phyloP scores from a whole-genome alignment of 1,140 invertebrate species.

The Reticulitermes speratus region DNA sequence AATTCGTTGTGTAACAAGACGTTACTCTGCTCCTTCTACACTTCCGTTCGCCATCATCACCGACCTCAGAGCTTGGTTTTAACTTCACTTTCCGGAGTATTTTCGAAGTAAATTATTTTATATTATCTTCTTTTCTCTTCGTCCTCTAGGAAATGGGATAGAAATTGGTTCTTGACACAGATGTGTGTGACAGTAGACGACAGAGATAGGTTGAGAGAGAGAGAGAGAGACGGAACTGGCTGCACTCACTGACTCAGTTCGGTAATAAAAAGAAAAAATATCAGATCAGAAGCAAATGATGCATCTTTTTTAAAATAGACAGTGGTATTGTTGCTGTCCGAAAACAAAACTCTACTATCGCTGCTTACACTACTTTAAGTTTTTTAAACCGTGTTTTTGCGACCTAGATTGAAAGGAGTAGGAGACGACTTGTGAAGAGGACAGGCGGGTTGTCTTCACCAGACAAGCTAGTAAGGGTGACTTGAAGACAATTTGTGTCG shows the following conservation, averaged over 20 bases:
- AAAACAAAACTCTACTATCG: too few relatives aligned
- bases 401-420: too few relatives aligned
- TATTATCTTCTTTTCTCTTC: not conserved
- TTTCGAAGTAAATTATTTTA: not conserved
- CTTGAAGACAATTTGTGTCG: too few relatives aligned
- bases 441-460: too few relatives aligned
- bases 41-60: not conserved
- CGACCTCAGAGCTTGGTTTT: not conserved
- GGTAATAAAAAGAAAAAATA: too few relatives aligned
- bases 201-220: not conserved
- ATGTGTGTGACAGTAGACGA: not conserved
- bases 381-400: too few relatives aligned
- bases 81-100: not conserved
- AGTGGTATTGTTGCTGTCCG: too few relatives aligned
- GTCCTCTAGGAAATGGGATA: not conserved
- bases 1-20: not conserved
- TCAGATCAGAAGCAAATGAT: too few relatives aligned
- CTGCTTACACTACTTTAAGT: too few relatives aligned
- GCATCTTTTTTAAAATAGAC: too few relatives aligned
- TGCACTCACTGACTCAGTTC: not conserved
- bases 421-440: too few relatives aligned
- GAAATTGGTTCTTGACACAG: slow-evolving; percentile 1
- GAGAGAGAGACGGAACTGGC: not conserved
- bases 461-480: too few relatives aligned
- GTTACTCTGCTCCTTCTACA: not conserved